Evolutionary conservation across 2,797 vertebrate species (phyloP).

Genomic region (Amniataba percoides): DNA sequence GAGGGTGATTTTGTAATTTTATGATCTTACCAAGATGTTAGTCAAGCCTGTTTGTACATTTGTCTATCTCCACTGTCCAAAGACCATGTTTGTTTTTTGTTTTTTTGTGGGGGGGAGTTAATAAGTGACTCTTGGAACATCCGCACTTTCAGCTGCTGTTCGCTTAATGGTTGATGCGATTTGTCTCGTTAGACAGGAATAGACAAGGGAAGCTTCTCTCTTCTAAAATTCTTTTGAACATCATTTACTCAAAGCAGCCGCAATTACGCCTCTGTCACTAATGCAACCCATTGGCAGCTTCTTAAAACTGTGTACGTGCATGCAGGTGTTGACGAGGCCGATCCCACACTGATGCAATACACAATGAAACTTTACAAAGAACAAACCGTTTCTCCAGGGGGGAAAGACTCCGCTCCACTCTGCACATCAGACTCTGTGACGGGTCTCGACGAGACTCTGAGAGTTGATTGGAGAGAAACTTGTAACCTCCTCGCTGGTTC

Average conservation of each 20-base stretch:
- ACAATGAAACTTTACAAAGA: constrained; percentile 37
- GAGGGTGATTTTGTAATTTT: constrained; percentile 18
- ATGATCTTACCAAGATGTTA: constrained; percentile 8
- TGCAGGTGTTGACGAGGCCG: constrained; percentile 22
- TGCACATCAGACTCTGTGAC: constrained; percentile 54
- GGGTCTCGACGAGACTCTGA: constrained; percentile 45
- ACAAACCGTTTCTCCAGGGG: constrained; percentile 8
- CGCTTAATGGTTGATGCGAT: constrained; percentile 9
- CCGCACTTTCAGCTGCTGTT: constrained; percentile 18
- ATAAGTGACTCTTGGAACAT: not conserved
- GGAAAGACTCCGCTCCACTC: constrained; percentile 33
- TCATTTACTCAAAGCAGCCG: constrained; percentile 27
- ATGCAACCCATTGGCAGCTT: constrained; percentile 59
- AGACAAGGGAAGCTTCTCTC: constrained; percentile 2
- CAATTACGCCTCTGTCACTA: constrained; percentile 37
- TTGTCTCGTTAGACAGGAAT: constrained; percentile 18
- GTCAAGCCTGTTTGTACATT: constrained; percentile 3
- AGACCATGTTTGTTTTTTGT: constrained; percentile 9
- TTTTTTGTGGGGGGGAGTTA: no score
- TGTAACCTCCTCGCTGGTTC: constrained; percentile 12
- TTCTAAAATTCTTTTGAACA: constrained; percentile 32
- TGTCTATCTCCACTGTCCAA: constrained; percentile 25
- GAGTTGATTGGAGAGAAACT: constrained; percentile 17
- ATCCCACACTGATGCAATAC: constrained; percentile 59
- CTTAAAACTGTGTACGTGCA: constrained; percentile 10